A percentile compares a stretch with the other conserved stretches of the same genome.
These are phyloP conservation scores for Drosophila seclusa DNA, from an alignment of 2,888 invertebrate genomes.

Conservation along the genomic window DNA sequence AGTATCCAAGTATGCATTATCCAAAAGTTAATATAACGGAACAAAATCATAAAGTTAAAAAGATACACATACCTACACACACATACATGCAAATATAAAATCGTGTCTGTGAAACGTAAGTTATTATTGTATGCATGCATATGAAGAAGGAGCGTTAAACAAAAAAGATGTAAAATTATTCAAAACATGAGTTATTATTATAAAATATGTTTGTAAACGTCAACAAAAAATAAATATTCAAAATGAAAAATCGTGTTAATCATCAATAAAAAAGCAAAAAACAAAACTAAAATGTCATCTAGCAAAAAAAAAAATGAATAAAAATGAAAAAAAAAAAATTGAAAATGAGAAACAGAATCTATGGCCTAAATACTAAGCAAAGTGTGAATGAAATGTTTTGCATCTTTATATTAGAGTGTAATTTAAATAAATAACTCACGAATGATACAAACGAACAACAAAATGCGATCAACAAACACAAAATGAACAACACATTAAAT, in stretches of 20 bases:
- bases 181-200: constrained; percentile 62
- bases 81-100: constrained; percentile 47
- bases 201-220: constrained; percentile 68
- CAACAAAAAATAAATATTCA: constrained; percentile 10
- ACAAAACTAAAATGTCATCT: constrained; percentile 39
- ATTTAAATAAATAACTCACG: constrained; percentile 45
- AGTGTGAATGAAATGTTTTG: constrained; percentile 75
- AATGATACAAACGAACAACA: constrained; percentile 27
- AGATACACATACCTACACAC: constrained; percentile 46
- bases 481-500: constrained; percentile 8
- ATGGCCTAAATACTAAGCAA: constrained; percentile 69
- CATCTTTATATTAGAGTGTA: constrained; percentile 79
- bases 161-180: constrained; percentile 6
- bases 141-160: constrained; percentile 28
- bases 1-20: constrained; percentile 55
- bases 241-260: constrained; percentile 29
- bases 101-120: constrained; percentile 78
- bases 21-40: constrained; percentile 57
- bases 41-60: constrained; percentile 45
- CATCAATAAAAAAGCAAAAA: constrained; percentile 24
- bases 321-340: constrained; percentile 18
- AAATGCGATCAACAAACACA: constrained; percentile 30
- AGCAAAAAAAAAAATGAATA: constrained; percentile 23
- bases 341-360: constrained; percentile 46
- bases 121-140: constrained; percentile 58